A percentile compares a stretch with the other conserved stretches of the same genome.
phyloP scores from a whole-genome alignment of 2,888 invertebrate species.

The Caenorhabditis uteleia region DNA sequence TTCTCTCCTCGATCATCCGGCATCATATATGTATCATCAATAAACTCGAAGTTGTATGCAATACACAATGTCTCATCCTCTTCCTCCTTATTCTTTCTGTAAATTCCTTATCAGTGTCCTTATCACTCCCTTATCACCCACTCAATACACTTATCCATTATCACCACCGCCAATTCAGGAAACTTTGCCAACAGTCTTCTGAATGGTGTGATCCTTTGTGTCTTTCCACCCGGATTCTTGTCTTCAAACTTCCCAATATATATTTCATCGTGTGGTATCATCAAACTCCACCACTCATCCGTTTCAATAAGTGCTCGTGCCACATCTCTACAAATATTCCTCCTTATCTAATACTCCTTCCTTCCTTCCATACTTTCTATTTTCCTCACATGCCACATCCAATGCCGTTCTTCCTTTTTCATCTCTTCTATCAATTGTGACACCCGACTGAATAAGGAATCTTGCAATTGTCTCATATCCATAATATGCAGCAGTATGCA shows the following conservation, averaged over 20 bases:
- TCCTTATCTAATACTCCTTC: too few relatives aligned
- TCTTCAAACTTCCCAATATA: constrained; percentile 14
- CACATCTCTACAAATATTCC: constrained; percentile 68
- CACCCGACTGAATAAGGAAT: constrained; percentile 70
- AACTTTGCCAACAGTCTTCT: constrained; percentile 72
- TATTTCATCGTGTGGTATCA: constrained; percentile 57
- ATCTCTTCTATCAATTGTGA: constrained; percentile 49
- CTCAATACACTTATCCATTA: constrained; percentile 50
- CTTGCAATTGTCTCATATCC: constrained; percentile 71
- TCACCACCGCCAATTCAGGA: constrained; percentile 70
- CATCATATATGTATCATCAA: constrained; percentile 72
- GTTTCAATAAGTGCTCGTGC: constrained; percentile 71
- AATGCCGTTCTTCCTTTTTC: constrained; percentile 39
- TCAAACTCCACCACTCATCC: constrained; percentile 70
- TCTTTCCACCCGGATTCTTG: constrained; percentile 5
- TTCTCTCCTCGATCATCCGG: constrained; percentile 17
- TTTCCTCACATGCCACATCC: constrained; percentile 31
- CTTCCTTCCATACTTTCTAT: constrained; percentile 7
- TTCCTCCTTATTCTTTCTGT: constrained; percentile 24
- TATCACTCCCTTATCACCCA: constrained; percentile 10
- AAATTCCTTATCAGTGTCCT: constrained; percentile 2
- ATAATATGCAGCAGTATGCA: constrained; percentile 71
- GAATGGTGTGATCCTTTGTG: constrained; percentile 71
- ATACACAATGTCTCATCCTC: constrained; percentile 49
- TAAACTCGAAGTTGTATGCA: constrained; percentile 72